A percentile compares a stretch with the other conserved stretches of the same genome.
Conservation (phyloP, 2,113 vertebrate genomes). For the Dendropsophus ebraccatus region DNA sequence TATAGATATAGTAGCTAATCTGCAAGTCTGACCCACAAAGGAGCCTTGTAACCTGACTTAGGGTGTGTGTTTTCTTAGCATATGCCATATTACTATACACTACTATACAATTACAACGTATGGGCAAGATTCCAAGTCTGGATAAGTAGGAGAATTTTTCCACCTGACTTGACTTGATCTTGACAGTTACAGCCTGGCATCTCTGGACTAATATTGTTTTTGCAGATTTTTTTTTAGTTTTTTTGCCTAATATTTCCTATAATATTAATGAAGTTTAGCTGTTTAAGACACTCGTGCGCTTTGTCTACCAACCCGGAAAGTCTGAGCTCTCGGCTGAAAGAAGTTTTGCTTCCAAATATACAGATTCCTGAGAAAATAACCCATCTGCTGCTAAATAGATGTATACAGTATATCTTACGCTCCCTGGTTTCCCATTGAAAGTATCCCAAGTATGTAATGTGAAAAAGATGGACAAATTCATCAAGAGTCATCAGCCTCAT, state of each 20-base stretch:
- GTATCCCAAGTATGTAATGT: constrained; percentile 46
- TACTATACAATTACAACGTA: not conserved
- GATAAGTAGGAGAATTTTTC: too few species aligned
- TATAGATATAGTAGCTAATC: too few species aligned
- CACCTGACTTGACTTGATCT: not conserved
- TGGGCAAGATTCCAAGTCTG: too few species aligned
- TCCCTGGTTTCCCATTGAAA: constrained; percentile 51
- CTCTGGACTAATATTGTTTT: not conserved
- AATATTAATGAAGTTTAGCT: too few species aligned
- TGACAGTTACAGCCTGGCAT: not conserved
- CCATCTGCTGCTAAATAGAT: not conserved
- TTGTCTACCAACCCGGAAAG: too few species aligned
- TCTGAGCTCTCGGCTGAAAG: not conserved
- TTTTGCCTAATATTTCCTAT: not conserved
- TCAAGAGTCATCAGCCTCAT: constrained; percentile 15
- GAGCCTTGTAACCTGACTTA: too few species aligned
- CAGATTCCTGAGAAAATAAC: not conserved
- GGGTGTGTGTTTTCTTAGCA: too few species aligned
- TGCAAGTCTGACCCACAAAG: too few species aligned
- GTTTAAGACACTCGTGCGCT: too few species aligned
- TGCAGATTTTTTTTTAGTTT: not conserved
- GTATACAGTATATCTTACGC: not conserved
- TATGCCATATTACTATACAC: not conserved
- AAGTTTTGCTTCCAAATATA: not conserved
- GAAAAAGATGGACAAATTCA: constrained; percentile 36